These are phyloP conservation scores for Polypedilum vanderplanki DNA, from an alignment of 1,140 invertebrate genomes.

Conservation along the genomic window DNA sequence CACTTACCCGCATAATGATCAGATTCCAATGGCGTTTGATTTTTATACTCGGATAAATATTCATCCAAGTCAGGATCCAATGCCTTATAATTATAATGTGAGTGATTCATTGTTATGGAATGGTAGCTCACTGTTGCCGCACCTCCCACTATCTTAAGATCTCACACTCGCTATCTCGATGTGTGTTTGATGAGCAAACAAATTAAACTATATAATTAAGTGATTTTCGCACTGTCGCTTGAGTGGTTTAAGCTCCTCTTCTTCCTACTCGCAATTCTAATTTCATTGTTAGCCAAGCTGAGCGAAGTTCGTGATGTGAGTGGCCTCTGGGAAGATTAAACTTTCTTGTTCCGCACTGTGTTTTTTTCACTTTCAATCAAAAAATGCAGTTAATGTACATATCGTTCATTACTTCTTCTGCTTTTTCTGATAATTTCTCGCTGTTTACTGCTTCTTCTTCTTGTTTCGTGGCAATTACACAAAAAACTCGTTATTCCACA, in stretches of 20 bases:
- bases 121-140: too few species aligned
- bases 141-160: too few species aligned
- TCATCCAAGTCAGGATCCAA: constrained; percentile 41
- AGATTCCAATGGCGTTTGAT: constrained; percentile 38
- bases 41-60: constrained; percentile 41
- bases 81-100: constrained; percentile 9
- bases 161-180: too few species aligned
- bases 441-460: background rate
- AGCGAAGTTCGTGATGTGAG: too few species aligned
- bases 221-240: constrained; percentile 1
- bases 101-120: constrained; percentile 19
- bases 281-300: too few species aligned
- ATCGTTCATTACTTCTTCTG: too few species aligned
- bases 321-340: too few species aligned
- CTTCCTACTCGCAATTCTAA: background rate
- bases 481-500: constrained; percentile 13
- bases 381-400: constrained; percentile 4
- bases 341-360: background rate
- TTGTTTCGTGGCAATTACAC: background rate
- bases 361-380: constrained; percentile 12
- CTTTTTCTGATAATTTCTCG: too few species aligned
- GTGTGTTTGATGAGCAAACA: too few species aligned
- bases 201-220: background rate
- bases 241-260: background rate
- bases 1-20: constrained; percentile 42